These are phyloP conservation scores for Macrotus californicus DNA, from an alignment of 2,113 vertebrate species.

Conservation along the genomic window DNA sequence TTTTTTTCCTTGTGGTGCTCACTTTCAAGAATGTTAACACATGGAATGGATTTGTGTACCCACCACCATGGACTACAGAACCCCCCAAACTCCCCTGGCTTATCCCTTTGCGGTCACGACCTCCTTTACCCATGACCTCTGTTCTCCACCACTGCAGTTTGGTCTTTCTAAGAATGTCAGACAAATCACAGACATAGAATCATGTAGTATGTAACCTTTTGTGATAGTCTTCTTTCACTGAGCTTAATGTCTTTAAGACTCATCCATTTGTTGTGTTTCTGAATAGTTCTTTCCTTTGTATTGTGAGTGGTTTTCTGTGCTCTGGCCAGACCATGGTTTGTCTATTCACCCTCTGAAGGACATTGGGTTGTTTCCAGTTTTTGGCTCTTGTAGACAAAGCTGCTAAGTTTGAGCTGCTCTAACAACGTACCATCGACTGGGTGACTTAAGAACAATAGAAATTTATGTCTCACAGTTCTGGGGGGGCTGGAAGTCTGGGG, in stretches of 20 bases:
- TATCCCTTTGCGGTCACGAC: not conserved
- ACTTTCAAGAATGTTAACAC: slow-evolving; percentile 1
- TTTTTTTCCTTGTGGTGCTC: not conserved
- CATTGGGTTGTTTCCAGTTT: not conserved
- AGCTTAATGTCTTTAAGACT: not conserved
- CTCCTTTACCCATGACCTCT: not conserved
- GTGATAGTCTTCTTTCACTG: not conserved
- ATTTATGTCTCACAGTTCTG: not conserved
- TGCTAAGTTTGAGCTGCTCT: not conserved
- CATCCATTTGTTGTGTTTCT: not conserved
- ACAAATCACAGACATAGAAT: not conserved
- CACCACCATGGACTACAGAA: not conserved
- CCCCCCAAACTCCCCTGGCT: not conserved
- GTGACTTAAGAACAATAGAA: not conserved
- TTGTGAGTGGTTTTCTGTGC: not conserved
- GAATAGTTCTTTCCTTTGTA: not conserved
- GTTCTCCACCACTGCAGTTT: not conserved
- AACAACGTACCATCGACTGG: not conserved
- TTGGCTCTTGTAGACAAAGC: not conserved
- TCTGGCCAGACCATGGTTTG: not conserved
- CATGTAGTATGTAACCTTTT: not conserved
- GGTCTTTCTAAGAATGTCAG: not conserved
- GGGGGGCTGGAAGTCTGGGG: not conserved
- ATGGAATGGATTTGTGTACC: not conserved
- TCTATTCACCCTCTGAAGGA: not conserved